Evolutionary conservation across 1,140 invertebrate species (phyloP), one percentile per base, ranked within the genome.

Genomic region (Pseudomyrmex dendroicus): DNA sequence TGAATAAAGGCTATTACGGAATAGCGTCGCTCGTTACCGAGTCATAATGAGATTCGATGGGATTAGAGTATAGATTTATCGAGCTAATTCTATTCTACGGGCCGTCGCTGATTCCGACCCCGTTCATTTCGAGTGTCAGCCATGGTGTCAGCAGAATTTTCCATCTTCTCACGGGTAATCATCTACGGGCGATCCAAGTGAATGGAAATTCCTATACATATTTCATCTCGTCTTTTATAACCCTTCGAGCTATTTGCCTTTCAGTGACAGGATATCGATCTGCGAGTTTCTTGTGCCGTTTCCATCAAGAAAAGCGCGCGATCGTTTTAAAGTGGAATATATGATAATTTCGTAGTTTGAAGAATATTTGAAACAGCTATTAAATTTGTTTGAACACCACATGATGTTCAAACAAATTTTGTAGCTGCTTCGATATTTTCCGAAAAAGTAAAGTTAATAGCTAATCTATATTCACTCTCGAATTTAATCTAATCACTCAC

Each of bases 201-300:
- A 83, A 76, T 83, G 46, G 48, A 83, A 78, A 78, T 83, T 78
- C 20, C 61, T 66, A 78, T 83, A 83, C 82, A 78, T 78, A 78
- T 83, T 80, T 78, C 56, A 83, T 59, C 17, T 25, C 57, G n/a
- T 54, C 46, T 78, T 83, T 80, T 80, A 72, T 59, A 78, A 72
- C 17, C 20, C 54, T 70, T 70, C 54, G 15, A 80, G 54, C 54
- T 80, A 70, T 80, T 80, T 80, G 66, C 67, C 66, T 72, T 80
- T 80, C 66, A 61, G 44, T n/a, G 76, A 70, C 63, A 35, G 20
- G 5, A 59, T 78, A 70, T 78, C 66, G 56, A 80, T 72, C 22
- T 15, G 59, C 70, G 48, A 74, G 62, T 74, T 82, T 74, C 78
- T 74, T 82, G 50, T 52, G 78, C 68, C 64, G 44, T 57, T 48